Evolutionary conservation across 2,797 vertebrate species (phyloP), one percentile per base, ranked within the genome.

Genomic region (Morus bassanus): DNA sequence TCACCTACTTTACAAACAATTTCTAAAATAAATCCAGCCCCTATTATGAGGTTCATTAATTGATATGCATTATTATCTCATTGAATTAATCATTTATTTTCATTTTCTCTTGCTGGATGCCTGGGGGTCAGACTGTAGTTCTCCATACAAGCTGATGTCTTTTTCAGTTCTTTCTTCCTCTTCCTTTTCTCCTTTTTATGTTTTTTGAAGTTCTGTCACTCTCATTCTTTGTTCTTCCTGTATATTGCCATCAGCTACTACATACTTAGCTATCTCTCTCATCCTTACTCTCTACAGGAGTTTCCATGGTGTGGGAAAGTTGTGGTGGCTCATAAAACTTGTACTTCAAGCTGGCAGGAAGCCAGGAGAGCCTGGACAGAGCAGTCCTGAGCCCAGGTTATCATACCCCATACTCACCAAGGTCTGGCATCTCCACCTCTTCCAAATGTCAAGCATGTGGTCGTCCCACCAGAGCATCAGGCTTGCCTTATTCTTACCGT

Each of bases 401-500:
- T 46, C 27, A 35, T 7, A 22, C 7, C 11, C 12, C 27, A 11
- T 13, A 8, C 17, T 85, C 53, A 24, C 9, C 35, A 39, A 33
- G 4, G 41, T 53, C 60, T 33, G 50, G 13, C 53, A 54, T 68
- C 45, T 75, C 35, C 43, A 6, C 9, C 17, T 60, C 18, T 76
- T 10, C 21, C 56, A 82, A 77, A 45, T 2, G 5, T 11, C 23
- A 69, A 0, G 46, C 10, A 4, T 3, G n/a, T 22, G 18, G 16
- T 21, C 1, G 0, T 30, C 17, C 31, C 57, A 65, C 13, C 57
- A 72, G 27, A 83, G 23, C 57, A 18, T 41, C 13, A 68, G 24
- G 28, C 28, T 81, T 0, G 0, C 11, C 39, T 68, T 73, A 18
- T n/a, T 69, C 74, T 54, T 46, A 33, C 18, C 1, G 1, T 50